Evolutionary conservation across 2,113 vertebrate genomes (phyloP).

Genomic region (Rallus limicola): DNA sequence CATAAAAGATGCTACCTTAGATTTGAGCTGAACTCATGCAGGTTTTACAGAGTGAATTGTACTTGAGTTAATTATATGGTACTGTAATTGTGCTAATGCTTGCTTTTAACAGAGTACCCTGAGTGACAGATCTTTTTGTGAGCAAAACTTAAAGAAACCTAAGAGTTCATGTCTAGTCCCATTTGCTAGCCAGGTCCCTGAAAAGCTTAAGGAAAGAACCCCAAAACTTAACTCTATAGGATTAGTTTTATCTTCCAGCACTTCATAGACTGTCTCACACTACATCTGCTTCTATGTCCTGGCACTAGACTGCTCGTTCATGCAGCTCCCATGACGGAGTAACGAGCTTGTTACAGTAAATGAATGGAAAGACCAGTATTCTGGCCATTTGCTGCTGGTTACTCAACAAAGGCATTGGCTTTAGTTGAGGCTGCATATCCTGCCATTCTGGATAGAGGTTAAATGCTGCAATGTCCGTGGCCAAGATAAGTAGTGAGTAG

Average conservation of each 20-base stretch:
- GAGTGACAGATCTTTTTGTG: not conserved
- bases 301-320: not conserved
- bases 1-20: not conserved
- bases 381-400: constrained; percentile 17
- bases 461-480: constrained; percentile 30
- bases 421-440: constrained; percentile 10
- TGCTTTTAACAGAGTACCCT: not conserved
- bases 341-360: constrained; percentile 17
- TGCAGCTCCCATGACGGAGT: not conserved
- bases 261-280: not conserved
- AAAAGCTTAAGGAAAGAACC: not conserved
- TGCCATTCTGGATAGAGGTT: constrained; percentile 20
- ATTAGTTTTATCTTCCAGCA: not conserved
- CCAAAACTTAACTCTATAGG: not conserved
- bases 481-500: constrained; percentile 49
- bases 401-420: constrained; percentile 35
- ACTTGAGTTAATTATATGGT: not conserved
- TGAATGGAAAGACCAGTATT: not conserved
- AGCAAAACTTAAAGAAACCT: not conserved
- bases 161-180: not conserved
- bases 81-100: not conserved
- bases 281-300: not conserved
- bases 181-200: not conserved
- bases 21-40: not conserved
- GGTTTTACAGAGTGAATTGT: not conserved